These are phyloP conservation scores for Craniophora ligustri DNA, from an alignment of 2,888 invertebrate species.

Conservation along the genomic window DNA sequence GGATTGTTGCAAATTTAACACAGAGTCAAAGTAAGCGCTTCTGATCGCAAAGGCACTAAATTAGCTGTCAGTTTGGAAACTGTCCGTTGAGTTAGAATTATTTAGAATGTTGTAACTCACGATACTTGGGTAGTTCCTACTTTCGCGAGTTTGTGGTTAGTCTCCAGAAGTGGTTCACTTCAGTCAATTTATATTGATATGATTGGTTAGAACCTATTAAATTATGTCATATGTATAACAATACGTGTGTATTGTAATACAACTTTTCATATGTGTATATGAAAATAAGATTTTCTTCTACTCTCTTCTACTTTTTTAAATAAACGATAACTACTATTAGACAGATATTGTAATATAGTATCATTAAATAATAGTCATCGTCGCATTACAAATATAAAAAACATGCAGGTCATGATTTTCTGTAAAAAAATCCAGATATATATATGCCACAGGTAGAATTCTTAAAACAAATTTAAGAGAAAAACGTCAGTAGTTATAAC, in stretches of 20 bases:
- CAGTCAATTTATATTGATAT: conserved; percentile 11
- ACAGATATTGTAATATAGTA: no score
- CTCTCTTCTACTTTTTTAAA: no score
- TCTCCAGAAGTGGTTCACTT: conserved; percentile 19
- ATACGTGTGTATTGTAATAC: no score
- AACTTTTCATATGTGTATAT: no score
- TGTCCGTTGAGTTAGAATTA: conserved; percentile 55
- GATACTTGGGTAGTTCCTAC: conserved; percentile 24
- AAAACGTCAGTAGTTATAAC: no score
- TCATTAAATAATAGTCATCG: not conserved
- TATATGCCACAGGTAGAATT: no score
- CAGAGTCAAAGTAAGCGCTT: conserved; percentile 73
- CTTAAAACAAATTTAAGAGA: no score
- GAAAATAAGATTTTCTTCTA: no score
- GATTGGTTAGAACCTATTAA: not conserved
- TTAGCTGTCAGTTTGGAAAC: conserved; percentile 66
- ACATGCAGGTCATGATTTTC: conserved; percentile 8
- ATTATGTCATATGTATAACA: not conserved
- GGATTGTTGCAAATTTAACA: conserved; percentile 81
- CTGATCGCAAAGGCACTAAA: conserved; percentile 75
- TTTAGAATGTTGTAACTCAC: conserved; percentile 46
- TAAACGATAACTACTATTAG: no score
- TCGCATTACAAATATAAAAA: not conserved
- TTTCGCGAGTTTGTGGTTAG: conserved; percentile 25
- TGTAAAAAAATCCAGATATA: not conserved